These are phyloP conservation scores for Sylvietta virens DNA, from an alignment of 2,113 vertebrate species.

Conservation along the genomic window DNA sequence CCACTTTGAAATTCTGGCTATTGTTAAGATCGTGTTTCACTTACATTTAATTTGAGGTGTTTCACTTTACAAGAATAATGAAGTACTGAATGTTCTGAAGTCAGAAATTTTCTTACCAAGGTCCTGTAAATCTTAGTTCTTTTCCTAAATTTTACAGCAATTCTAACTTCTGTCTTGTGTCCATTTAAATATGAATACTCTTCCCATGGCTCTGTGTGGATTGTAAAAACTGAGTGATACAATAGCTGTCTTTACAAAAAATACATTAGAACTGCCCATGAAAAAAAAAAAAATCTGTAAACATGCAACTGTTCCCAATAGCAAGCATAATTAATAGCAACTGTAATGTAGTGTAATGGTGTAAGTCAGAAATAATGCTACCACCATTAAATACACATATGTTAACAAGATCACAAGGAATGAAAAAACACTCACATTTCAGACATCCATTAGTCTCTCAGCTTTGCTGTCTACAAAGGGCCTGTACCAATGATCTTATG, in stretches of 20 bases:
- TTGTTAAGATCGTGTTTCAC: neutral
- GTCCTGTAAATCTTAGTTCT: neutral
- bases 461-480: constrained; percentile 20
- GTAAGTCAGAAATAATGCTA: constrained; percentile 38
- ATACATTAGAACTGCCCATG: neutral
- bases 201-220: neutral
- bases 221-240: neutral
- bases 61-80: neutral
- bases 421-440: constrained; percentile 6
- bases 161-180: neutral
- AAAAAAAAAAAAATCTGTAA: neutral
- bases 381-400: constrained; percentile 33
- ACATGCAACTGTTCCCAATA: neutral
- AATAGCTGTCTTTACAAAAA: neutral
- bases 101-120: neutral
- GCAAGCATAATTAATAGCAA: constrained; percentile 40
- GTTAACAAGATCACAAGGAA: constrained; percentile 56
- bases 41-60: neutral
- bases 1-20: constrained; percentile 5
- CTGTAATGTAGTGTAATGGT: constrained; percentile 20
- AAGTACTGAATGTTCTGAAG: neutral
- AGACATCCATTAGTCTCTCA: constrained; percentile 48
- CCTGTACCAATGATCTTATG: neutral
- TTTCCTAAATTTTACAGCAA: neutral
- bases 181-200: neutral